Evolutionary conservation across 1,140 invertebrate genomes (phyloP), one percentile per base, ranked within the genome.

Genomic region (Achroia grisella): DNA sequence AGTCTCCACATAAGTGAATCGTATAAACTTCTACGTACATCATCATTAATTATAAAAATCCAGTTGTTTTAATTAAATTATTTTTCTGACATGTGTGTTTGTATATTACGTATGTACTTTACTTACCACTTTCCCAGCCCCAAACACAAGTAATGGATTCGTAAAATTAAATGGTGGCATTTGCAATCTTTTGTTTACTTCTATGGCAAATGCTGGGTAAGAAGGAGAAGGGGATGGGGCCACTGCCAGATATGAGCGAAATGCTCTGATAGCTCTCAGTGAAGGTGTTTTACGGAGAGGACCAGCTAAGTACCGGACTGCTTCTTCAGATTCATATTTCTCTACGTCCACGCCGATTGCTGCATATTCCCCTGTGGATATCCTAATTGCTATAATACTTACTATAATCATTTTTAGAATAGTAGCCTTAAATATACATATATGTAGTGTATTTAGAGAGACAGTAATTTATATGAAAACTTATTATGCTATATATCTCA

Each of bases 291-390:
- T 91, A 30, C 90, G 80, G 28, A 95, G 83, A 0, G 95, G 86
- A 1, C 93, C 93, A 6, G 89, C 86, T 0, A 96, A 88, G 85
- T 94, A 96, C 44, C 91, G 92, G 23, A 89, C 87, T 0, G 95
- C 94, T 40, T 91, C 88, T 2, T 90, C 87, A 2, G 89, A 78
- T 56, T 95, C 93, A 77, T 96, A 97, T 56, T 95, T 93, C 65
- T 96, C 94, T 1, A 95, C 91, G 63, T 97, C 95, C 3, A 98
- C 92, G 9, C 95, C 96, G 12, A 98, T 91, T 2, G 97, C 94
- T 58, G 94, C 94, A 73, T 98, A 97, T 71, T 97, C 93, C 0
- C 95, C 94, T 92, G 82, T 43, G 17, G 17, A 6, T 23, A 23
- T 23, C 17, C 17, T 23, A 23, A 23, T 3, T 6, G 6, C 17